phyloP scores from a whole-genome alignment of 2,113 vertebrate genomes.

The Myiopsitta monachus region DNA sequence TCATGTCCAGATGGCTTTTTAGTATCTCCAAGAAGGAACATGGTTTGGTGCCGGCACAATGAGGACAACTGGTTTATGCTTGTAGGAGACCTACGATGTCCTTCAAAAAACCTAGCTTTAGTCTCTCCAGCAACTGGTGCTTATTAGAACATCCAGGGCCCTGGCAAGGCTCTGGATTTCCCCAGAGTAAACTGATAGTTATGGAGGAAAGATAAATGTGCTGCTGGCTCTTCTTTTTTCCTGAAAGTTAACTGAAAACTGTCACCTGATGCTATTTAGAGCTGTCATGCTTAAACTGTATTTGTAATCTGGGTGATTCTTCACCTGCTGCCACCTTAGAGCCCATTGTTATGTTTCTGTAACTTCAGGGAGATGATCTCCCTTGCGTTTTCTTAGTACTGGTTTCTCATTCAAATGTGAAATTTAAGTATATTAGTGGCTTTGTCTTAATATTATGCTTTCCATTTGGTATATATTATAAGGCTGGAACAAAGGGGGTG shows the following conservation, averaged over 20 bases:
- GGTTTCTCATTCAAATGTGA: neutral
- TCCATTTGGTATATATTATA: neutral
- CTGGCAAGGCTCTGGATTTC: neutral
- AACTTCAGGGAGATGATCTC: neutral
- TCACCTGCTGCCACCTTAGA: neutral
- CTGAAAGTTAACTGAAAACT: neutral
- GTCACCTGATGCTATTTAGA: neutral
- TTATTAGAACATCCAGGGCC: rapidly evolving
- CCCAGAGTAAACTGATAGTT: neutral
- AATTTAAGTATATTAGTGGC: neutral
- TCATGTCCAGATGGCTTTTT: neutral
- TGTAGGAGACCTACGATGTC: neutral
- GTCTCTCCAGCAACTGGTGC: neutral
- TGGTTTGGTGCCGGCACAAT: neutral
- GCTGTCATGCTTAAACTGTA: neutral
- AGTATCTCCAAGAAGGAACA: rapidly evolving
- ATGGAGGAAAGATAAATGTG: neutral
- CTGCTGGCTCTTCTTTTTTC: neutral
- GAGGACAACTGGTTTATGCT: neutral
- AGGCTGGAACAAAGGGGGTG: neutral
- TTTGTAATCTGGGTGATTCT: neutral
- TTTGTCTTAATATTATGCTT: neutral
- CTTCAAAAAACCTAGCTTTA: neutral
- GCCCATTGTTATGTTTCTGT: neutral
- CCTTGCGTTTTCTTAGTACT: neutral